Base-by-base conservation (phyloP, 2,888 invertebrate species). In the Lasioglossum figueresi region DNA sequence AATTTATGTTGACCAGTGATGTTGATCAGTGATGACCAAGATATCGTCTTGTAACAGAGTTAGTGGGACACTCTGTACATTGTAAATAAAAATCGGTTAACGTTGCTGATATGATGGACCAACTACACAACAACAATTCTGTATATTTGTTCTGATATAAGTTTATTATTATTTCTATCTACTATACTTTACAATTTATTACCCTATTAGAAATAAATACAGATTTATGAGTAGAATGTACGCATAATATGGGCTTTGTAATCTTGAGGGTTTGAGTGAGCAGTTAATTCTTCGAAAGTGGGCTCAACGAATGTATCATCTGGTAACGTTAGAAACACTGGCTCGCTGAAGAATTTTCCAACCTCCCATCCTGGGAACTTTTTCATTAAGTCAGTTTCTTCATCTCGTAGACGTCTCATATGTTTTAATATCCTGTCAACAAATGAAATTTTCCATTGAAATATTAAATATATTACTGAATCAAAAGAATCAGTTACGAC, bases 321-420 rank as follows among this genome's bases (percentile, higher is more conserved):
- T 19, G 66, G 16, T 23, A 45, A 0, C n/a, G 79, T 6, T 16
- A 4, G 0, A 96, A 96, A 99, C 19, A 99, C 95, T 40, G 97
- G 97, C 94, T 98, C 97, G 8, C 98, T 98, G 90, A 97, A 98
- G 95, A 97, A 98, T 2, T 98, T 99, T 73, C 99, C 99, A 10
- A 97, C 97, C 96, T 97, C 97, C 99, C 99, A 99, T 89, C 97
- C 98, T 82, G 98, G 97, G 23, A 98, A 98, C 95, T 99, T 97
- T 88, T 97, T 97, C 99, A 99, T 99, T 52, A 99, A 95, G 80
- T 98, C 97, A 1, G 96, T 96, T 95, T 99, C 99, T 88, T 97
- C 97, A 27, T 98, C 98, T 27, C 98, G 96, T 95, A 98, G 98
- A 82, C 96, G 96, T 78, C 97, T 96, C 59, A 98, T 92, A 92